Evolutionary conservation across 1,140 invertebrate species (phyloP), one percentile per base, ranked within the genome.

Genomic region (Ridgeia piscesae): DNA sequence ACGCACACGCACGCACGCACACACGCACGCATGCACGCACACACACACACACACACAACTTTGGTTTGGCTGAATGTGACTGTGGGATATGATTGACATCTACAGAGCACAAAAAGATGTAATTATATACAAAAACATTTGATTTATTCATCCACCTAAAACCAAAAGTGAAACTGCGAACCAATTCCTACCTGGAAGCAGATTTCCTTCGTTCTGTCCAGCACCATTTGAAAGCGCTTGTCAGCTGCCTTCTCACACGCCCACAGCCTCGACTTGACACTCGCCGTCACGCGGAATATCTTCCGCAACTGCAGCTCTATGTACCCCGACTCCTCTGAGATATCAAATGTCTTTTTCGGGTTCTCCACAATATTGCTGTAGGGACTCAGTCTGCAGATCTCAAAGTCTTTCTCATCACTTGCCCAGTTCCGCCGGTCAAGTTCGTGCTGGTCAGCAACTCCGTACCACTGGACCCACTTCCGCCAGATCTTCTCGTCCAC

Each of bases 351-450:
- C 50, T 92, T 92, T 6, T 34, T 35, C 1, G 92, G 89, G 34
- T 92, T 92, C 33, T 77, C 91, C 0, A 92, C 42, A 21, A 92
- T 91, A 31, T 91, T 91, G 90, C 89, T 58, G 34, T 92, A 92
- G 6, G 92, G 92, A 50, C 89, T 91, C 34, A 92, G 92, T 8
- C 92, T 58, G 33, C 92, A 92, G 91, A 92, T 88, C 91, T 92
- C 92, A 48, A 91, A 92, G 35, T 92, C 89, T 50, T 91, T 91
- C 42, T 92, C 92, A 50, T 92, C 92, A 34, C 92, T 92, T 17
- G 92, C 92, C 89, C 90, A 92, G 92, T 92, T 92, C 33, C 92
- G n/a, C 33, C 92, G 89, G 42, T 92, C 92, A 34, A 92, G 92
- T 34, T 92, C 35, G 42, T 92, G 92, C 4, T 21, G 34, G 34